Evolutionary conservation across 2,888 invertebrate genomes (phyloP).

Genomic region (Tenthredo distinguenda): DNA sequence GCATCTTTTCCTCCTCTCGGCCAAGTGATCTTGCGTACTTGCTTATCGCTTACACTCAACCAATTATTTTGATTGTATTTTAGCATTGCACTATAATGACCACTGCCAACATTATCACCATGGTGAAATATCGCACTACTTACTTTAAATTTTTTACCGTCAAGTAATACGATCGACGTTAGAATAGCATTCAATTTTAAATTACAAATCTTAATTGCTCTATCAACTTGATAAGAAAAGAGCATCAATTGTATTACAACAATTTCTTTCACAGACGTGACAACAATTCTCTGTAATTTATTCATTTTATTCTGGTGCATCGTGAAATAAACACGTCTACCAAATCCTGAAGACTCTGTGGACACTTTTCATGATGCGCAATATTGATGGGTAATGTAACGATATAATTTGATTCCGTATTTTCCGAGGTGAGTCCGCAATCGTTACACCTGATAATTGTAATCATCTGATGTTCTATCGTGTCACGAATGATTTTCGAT

Average conservation of each 20-base stretch:
- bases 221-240: not conserved
- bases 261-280: not conserved
- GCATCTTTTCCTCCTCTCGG: constrained; percentile 24
- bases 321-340: not conserved
- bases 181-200: constrained; percentile 28
- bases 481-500: not conserved
- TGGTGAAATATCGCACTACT: constrained; percentile 45
- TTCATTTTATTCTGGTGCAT: not conserved
- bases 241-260: not conserved
- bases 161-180: not conserved
- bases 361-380: not conserved
- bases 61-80: not conserved
- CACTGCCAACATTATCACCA: constrained; percentile 26
- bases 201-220: not conserved
- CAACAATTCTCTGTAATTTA: not conserved
- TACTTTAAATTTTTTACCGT: constrained; percentile 15
- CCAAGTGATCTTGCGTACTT: not conserved
- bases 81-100: constrained; percentile 51
- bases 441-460: not conserved
- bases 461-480: not conserved
- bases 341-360: constrained; percentile 17
- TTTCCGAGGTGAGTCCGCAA: not conserved
- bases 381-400: not conserved
- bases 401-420: not conserved
- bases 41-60: constrained; percentile 11